These are phyloP conservation scores for Psylliodes chrysocephalus DNA, from an alignment of 2,888 invertebrate genomes.

Conservation along the genomic window DNA sequence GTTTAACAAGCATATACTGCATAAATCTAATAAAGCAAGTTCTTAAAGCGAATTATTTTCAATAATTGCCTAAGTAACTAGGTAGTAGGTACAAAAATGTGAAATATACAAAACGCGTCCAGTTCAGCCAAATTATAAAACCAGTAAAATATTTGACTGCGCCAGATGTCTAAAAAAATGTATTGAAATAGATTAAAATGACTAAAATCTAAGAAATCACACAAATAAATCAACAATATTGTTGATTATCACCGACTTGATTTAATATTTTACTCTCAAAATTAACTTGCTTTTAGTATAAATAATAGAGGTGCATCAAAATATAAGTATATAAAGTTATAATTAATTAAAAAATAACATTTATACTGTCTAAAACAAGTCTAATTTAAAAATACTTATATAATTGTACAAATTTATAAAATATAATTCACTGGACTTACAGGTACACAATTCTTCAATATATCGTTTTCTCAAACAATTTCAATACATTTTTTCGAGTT, in stretches of 20 bases:
- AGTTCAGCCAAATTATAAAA: constrained; percentile 2
- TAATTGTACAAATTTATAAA: neutral
- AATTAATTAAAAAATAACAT: too few relatives aligned
- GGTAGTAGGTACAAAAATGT: constrained; percentile 44
- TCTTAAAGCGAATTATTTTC: constrained; percentile 63
- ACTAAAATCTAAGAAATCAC: constrained; percentile 29
- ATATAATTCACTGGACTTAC: constrained; percentile 15
- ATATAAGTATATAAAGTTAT: too few relatives aligned
- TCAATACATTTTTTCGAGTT: constrained; percentile 32
- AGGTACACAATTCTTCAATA: constrained; percentile 10
- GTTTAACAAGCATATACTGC: constrained; percentile 37
- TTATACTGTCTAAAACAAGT: neutral
- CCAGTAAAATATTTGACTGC: neutral
- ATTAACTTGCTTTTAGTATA: too few relatives aligned
- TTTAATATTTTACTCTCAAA: neutral
- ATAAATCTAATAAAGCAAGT: constrained; percentile 42
- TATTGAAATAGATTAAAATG: constrained; percentile 32
- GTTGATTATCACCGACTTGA: neutral
- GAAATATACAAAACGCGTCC: constrained; percentile 30
- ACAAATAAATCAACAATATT: constrained; percentile 14
- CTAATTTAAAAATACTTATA: neutral
- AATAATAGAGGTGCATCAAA: too few relatives aligned
- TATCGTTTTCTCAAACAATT: neutral
- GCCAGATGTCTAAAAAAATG: constrained; percentile 30
- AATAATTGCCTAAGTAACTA: constrained; percentile 63